These are phyloP conservation scores for Notiomystis cincta DNA, from an alignment of 2,113 vertebrate genomes.

Conservation along the genomic window DNA sequence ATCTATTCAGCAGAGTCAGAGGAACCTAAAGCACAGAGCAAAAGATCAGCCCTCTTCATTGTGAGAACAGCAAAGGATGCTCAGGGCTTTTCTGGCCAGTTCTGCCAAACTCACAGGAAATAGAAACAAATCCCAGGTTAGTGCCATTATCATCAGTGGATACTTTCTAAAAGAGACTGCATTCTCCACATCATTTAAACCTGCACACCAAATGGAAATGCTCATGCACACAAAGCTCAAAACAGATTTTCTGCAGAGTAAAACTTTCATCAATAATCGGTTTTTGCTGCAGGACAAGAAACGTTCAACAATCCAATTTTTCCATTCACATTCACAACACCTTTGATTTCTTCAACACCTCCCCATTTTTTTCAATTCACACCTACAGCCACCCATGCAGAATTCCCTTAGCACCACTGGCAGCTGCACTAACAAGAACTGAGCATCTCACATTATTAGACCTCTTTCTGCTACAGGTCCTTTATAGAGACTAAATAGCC, in stretches of 20 bases:
- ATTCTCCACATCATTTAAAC: background rate
- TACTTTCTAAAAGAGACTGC: background rate
- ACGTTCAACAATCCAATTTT: constrained; percentile 5
- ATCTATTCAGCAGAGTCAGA: background rate
- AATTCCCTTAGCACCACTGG: background rate
- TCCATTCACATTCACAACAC: background rate
- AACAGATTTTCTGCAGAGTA: background rate
- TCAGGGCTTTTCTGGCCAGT: background rate
- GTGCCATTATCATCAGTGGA: background rate
- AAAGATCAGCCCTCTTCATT: background rate
- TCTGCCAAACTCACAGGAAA: background rate
- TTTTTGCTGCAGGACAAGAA: constrained; percentile 2
- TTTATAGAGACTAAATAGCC: background rate
- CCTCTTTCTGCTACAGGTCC: background rate
- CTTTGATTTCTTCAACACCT: background rate
- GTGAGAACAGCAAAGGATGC: background rate
- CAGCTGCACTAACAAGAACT: constrained; percentile 22
- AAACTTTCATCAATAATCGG: constrained; percentile 1
- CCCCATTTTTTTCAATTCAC: background rate
- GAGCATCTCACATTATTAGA: constrained; percentile 12
- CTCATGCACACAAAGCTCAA: background rate
- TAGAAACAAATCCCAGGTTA: background rate
- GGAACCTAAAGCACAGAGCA: background rate
- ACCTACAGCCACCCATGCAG: constrained; percentile 1
- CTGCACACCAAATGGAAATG: background rate